phyloP scores from a whole-genome alignment of 2,888 invertebrate genomes.

The Villa cingulata region DNA sequence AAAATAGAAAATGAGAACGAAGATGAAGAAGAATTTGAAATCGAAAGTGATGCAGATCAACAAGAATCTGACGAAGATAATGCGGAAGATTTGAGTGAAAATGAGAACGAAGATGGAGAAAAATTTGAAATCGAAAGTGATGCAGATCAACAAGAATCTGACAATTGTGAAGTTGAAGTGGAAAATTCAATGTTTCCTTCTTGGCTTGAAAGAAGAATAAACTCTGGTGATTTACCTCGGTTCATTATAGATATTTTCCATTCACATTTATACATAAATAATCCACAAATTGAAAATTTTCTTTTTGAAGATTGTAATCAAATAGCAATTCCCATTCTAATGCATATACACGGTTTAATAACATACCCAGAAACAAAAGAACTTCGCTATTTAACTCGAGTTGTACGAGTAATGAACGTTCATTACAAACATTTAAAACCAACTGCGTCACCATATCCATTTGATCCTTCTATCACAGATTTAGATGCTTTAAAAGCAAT shows the following conservation, averaged over 20 bases:
- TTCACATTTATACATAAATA: constrained; percentile 49
- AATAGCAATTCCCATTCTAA: constrained; percentile 47
- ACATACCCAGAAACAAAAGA: constrained; percentile 20
- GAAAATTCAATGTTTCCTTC: constrained; percentile 34
- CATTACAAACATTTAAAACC: not conserved
- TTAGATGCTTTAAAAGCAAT: constrained; percentile 20
- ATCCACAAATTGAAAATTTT: constrained; percentile 60
- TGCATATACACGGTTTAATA: constrained; percentile 41
- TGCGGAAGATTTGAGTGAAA: constrained; percentile 1
- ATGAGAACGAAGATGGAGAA: constrained; percentile 10
- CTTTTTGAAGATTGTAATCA: constrained; percentile 44
- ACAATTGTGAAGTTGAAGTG: constrained; percentile 18
- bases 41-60: constrained; percentile 3
- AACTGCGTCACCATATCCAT: not conserved
- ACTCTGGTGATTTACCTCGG: constrained; percentile 47
- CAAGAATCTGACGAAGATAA: constrained; percentile 5
- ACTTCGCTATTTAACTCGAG: constrained; percentile 30
- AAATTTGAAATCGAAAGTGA: constrained; percentile 13
- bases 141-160: not conserved
- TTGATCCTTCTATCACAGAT: constrained; percentile 16
- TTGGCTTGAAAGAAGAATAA: constrained; percentile 53
- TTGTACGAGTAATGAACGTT: constrained; percentile 28
- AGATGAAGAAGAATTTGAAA: constrained; percentile 12
- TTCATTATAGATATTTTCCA: constrained; percentile 54
- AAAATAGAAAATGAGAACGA: constrained; percentile 7